These are phyloP conservation scores for Bombyx mandarina DNA, from an alignment of 1,140 invertebrate genomes.

Conservation along the genomic window DNA sequence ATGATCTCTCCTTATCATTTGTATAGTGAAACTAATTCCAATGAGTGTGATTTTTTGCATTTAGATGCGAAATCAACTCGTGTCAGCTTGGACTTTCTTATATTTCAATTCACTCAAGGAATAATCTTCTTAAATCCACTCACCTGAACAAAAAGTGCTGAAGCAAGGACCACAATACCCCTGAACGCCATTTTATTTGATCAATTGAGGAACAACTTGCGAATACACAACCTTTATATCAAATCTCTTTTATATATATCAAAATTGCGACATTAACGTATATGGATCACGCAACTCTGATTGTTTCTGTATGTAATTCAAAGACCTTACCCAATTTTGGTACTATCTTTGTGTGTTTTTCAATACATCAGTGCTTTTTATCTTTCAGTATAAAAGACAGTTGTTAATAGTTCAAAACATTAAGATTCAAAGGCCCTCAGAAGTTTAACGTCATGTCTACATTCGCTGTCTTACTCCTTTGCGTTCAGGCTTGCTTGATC, in stretches of 20 bases:
- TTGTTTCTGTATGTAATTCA: background rate
- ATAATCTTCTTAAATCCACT: too few relatives aligned
- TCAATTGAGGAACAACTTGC: background rate
- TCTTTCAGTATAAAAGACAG: background rate
- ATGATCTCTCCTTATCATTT: too few relatives aligned
- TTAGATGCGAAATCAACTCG: too few relatives aligned
- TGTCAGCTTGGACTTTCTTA: too few relatives aligned
- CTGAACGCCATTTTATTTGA: slow-evolving; percentile 1
- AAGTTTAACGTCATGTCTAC: slow-evolving; percentile 10
- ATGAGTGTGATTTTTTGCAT: too few relatives aligned
- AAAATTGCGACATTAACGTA: background rate
- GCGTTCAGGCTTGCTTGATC: slow-evolving; percentile 14
- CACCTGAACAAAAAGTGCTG: slow-evolving; percentile 6
- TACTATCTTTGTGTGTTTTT: background rate
- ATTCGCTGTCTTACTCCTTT: slow-evolving; percentile 12
- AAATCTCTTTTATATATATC: slow-evolving; percentile 1
- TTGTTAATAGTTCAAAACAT: background rate
- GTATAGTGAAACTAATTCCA: too few relatives aligned
- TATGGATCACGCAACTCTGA: background rate
- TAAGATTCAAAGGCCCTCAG: background rate
- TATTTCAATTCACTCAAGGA: too few relatives aligned
- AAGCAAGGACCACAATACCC: slow-evolving; percentile 1
- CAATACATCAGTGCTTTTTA: background rate
- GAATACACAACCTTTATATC: background rate
- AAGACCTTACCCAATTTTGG: background rate